These are phyloP conservation scores for Oreochromis spilurus DNA, from an alignment of 2,113 vertebrate species.

Conservation along the genomic window DNA sequence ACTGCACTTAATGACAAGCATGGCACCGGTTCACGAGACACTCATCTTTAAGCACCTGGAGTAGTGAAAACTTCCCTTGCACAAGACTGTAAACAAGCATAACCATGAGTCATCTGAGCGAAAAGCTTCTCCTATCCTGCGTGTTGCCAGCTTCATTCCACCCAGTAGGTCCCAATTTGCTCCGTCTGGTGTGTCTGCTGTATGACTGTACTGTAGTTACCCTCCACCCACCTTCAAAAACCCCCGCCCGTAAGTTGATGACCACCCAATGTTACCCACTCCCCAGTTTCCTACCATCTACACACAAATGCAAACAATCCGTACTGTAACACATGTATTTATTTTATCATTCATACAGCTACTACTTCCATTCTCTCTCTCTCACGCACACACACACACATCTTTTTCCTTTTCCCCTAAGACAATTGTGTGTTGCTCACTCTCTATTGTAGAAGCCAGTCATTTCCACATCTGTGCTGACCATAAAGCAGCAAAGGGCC, in stretches of 20 bases:
- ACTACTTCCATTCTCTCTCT: background rate
- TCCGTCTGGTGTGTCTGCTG: background rate
- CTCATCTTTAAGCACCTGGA: conserved; percentile 33
- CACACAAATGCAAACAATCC: background rate
- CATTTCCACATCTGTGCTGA: conserved; percentile 61
- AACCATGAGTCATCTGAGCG: conserved; percentile 39
- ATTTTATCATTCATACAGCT: background rate
- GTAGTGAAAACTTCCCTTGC: conserved; percentile 47
- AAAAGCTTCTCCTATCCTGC: conserved; percentile 26
- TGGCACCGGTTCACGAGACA: conserved; percentile 27
- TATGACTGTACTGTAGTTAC: background rate
- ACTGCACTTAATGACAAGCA: background rate
- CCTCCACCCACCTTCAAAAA: background rate
- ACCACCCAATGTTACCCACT: conserved; percentile 19
- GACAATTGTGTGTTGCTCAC: conserved; percentile 60
- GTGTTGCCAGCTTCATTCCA: background rate
- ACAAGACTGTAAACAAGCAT: conserved; percentile 30
- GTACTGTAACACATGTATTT: background rate
- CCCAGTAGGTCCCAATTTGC: background rate
- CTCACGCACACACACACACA: conserved; percentile 6
- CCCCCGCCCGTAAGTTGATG: conserved; percentile 2
- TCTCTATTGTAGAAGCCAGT: conserved; percentile 61
- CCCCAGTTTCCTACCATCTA: background rate
- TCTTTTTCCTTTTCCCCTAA: conserved; percentile 56
- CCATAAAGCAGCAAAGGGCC: conserved; percentile 44